Evolutionary conservation across 2,888 invertebrate species (phyloP).

Genomic region (Blomia tropicalis): DNA sequence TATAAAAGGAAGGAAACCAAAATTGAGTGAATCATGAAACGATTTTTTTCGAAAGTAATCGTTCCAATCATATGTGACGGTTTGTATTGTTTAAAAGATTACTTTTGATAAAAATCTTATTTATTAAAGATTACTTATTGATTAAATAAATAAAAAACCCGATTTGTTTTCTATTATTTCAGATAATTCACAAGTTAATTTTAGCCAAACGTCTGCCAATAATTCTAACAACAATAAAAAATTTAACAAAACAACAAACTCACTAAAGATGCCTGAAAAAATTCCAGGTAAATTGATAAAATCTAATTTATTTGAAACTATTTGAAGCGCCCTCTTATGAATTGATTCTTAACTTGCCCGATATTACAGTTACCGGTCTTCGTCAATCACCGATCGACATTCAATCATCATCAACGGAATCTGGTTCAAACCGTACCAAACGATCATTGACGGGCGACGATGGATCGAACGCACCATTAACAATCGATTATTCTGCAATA

Average conservation of each 20-base stretch:
- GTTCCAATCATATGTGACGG: not conserved
- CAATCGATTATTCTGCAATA: not conserved
- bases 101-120: not conserved
- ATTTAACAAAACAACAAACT: not conserved
- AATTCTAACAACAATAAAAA: not conserved
- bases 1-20: not conserved
- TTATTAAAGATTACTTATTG: not conserved
- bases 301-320: not conserved
- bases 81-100: not conserved
- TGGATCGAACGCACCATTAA: not conserved
- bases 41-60: not conserved
- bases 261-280: not conserved
- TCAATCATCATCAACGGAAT: not conserved
- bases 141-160: not conserved
- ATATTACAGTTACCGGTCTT: constrained; percentile 6
- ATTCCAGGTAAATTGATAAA: not conserved
- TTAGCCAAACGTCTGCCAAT: not conserved
- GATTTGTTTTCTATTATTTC: not conserved
- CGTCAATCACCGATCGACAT: constrained; percentile 23
- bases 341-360: not conserved
- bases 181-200: not conserved
- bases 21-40: not conserved
- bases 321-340: not conserved
- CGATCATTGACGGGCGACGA: not conserved
- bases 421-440: not conserved